Evolutionary conservation across 1,140 invertebrate species (phyloP), one percentile per base, ranked within the genome.

Genomic region (Drosophila suzukii): DNA sequence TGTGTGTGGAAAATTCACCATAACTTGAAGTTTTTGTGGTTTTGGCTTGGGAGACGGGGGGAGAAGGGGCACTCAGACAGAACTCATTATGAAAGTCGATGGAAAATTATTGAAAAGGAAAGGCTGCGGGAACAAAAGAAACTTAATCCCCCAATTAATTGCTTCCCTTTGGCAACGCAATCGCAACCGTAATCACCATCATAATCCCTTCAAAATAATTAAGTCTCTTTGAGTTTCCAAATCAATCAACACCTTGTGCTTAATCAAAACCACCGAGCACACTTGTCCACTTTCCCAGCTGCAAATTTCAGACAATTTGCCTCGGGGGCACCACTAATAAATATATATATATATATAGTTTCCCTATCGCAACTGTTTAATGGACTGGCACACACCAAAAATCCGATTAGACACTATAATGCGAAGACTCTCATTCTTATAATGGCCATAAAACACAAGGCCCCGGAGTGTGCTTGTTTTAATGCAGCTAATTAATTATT

Each of bases 11-110:
- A 75, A 61, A 78, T 78, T 63, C 62, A 53, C 59, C 66, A 77
- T 78, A 60, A 61, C 82, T 49, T 57, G 41, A 86, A 85, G 53
- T 81, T 85, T 81, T 49, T 82, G 82, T 50, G 82, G 81, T 49
- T 75, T 81, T 62, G 27, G 50, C 58, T 73, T 67, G 20, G 30
- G 50, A 54, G 38, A 13, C 55, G n/a, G n/a, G 12, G 6, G 30
- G 24, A 50, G 36, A 24, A 27, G 24, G 66, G 59, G 13, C 24
- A 11, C 38, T 20, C 11, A 61, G 34, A 41, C 59, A 58, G 24
- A 41, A 34, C 67, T 78, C 74, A 80, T 74, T 80, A 70, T 44
- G 47, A 41, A 60, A 73, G 50, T 67, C 60, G 32, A 55, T 41
- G 43, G 20, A 49, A 66, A 72, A 36, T 68, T 51, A 68, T 68